These are phyloP conservation scores for Cabera pusaria DNA, from an alignment of 2,888 invertebrate species.

Conservation along the genomic window DNA sequence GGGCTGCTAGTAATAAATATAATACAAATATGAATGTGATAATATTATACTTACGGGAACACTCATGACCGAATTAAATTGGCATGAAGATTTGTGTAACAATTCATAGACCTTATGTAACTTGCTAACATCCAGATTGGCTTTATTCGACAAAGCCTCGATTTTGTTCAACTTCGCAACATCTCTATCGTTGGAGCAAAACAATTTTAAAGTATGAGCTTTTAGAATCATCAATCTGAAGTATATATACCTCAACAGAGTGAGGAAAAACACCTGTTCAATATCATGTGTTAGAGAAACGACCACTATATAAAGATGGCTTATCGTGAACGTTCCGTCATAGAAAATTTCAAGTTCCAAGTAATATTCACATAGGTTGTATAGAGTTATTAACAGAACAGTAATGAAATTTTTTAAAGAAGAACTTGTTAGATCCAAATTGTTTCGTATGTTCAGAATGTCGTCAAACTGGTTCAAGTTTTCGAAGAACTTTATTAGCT, in stretches of 20 bases:
- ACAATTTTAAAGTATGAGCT: conserved; percentile 49
- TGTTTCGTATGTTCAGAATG: conserved; percentile 47
- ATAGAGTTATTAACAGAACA: conserved; percentile 32
- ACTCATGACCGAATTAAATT: conserved; percentile 60
- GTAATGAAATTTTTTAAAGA: conserved; percentile 30
- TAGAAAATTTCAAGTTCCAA: conserved; percentile 31
- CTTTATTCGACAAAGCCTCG: conserved; percentile 50
- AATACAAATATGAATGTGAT: no score
- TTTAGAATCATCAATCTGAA: conserved; percentile 52
- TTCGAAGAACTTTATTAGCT: conserved; percentile 42
- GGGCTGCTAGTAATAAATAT: no score
- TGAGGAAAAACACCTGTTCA: conserved; percentile 53
- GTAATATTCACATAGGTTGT: conserved; percentile 41
- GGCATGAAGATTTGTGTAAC: conserved; percentile 56
- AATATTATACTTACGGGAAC: conserved; percentile 50
- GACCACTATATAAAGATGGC: conserved; percentile 20
- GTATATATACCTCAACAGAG: conserved; percentile 46
- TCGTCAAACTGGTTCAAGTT: conserved; percentile 51
- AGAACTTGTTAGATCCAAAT: conserved; percentile 37
- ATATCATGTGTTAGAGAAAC: conserved; percentile 48
- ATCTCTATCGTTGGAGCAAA: conserved; percentile 28
- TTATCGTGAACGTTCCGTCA: conserved; percentile 1
- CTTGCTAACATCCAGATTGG: conserved; percentile 46
- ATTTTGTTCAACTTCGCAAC: conserved; percentile 35
- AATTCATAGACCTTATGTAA: conserved; percentile 58